These are phyloP conservation scores for Brachyrhaphis roseni DNA, from an alignment of 2,797 vertebrate genomes.

Conservation along the genomic window DNA sequence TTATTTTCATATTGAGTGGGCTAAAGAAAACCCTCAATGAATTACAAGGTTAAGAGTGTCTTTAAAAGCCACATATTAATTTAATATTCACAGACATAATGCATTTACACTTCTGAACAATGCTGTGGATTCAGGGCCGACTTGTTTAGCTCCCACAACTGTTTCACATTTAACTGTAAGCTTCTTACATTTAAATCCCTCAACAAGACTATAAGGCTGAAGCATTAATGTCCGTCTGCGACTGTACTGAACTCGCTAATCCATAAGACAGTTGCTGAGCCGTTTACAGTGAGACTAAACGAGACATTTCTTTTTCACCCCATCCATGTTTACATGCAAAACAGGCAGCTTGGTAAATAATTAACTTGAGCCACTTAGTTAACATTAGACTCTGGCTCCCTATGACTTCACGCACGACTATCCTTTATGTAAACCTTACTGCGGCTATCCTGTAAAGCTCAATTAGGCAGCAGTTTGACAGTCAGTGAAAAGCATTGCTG, in stretches of 20 bases:
- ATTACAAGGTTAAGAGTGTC: background rate
- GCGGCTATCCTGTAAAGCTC: background rate
- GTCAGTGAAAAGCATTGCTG: slow-evolving; percentile 2
- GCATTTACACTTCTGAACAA: background rate
- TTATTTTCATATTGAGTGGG: background rate
- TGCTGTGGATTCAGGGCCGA: background rate
- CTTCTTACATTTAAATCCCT: slow-evolving; percentile 57
- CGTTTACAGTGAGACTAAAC: slow-evolving; percentile 32
- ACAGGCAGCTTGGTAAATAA: slow-evolving; percentile 40
- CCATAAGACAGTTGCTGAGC: slow-evolving; percentile 17
- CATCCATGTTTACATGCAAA: slow-evolving; percentile 32
- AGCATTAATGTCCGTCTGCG: slow-evolving; percentile 32
- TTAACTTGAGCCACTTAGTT: slow-evolving; percentile 38
- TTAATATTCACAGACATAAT: background rate
- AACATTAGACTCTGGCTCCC: slow-evolving; percentile 8
- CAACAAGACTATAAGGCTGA: background rate
- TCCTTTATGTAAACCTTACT: slow-evolving; percentile 23
- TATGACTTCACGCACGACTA: slow-evolving; percentile 15
- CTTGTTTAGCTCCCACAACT: background rate
- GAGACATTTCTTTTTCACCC: slow-evolving; percentile 43
- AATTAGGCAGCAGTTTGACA: slow-evolving; percentile 22
- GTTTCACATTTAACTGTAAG: slow-evolving; percentile 32
- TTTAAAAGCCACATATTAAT: background rate
- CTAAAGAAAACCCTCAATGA: background rate
- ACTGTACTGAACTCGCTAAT: slow-evolving; percentile 19